Evolutionary conservation across 2,888 invertebrate species (phyloP).

Genomic region (Trissoscelio sp.): DNA sequence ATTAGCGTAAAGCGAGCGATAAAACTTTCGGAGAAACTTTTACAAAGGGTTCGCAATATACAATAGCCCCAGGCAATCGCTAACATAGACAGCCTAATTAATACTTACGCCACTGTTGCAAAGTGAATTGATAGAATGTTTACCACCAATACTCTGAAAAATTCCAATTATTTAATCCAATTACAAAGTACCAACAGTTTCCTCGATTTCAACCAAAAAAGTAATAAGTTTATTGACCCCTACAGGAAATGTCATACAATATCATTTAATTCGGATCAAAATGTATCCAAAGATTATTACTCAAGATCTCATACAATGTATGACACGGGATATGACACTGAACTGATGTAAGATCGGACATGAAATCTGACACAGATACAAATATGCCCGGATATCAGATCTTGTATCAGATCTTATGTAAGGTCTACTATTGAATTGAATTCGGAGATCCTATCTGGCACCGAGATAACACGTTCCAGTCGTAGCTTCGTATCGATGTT

Average conservation of each 20-base stretch:
- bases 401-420: slow-evolving; percentile 1
- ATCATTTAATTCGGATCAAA: not conserved
- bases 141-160: not conserved
- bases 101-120: slow-evolving; percentile 48
- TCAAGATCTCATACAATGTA: slow-evolving; percentile 12
- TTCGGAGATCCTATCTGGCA: slow-evolving; percentile 1
- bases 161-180: no score
- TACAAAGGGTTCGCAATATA: slow-evolving; percentile 48
- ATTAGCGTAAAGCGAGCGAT: slow-evolving; percentile 44
- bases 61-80: slow-evolving; percentile 37
- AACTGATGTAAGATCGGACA: slow-evolving; percentile 40
- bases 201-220: no score
- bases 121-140: slow-evolving; percentile 38
- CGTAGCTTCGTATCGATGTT: not conserved
- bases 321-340: slow-evolving; percentile 19
- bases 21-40: slow-evolving; percentile 49
- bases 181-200: no score
- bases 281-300: not conserved
- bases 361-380: slow-evolving; percentile 23
- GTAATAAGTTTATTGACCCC: no score
- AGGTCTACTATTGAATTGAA: slow-evolving; percentile 21
- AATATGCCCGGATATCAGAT: slow-evolving; percentile 13
- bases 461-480: slow-evolving; percentile 2
- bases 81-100: slow-evolving; percentile 54
- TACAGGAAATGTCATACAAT: slow-evolving; percentile 1